Evolutionary conservation across 1,140 invertebrate species (phyloP), one percentile per base, ranked within the genome.

Genomic region (Panagrolaimus sp.): DNA sequence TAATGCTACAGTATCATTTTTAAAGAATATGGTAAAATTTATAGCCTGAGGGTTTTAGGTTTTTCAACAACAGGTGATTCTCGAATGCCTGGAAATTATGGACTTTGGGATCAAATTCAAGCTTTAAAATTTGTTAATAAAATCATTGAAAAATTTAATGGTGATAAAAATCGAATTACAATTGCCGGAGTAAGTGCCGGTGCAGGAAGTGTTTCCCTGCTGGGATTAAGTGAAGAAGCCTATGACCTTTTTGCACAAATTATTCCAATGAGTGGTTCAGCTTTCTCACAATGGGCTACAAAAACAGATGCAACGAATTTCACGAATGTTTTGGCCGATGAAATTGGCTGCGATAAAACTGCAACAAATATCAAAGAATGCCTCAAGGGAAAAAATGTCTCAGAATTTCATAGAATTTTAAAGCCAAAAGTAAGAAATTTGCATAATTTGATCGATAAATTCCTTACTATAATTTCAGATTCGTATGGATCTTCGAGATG

Each of bases 51-150:
- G 6, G 91, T 90, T 32, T 65, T 73, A 6, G 76, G 76, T 24
- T 84, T 82, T 62, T 69, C 83, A 14, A 80, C 68, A 43, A 81
- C 80, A 1, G 79, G 77, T 43, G 83, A 84, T 73, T 70, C 70
- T 5, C 73, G 58, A 17, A 52, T 72, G 21, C 78, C 81, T 15
- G 87, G 87, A 43, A 88, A 88, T 74, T 78, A 78, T 69, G 87
- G 87, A 15, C 76, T 88, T n/a, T 86, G 90, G 89, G 94, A 96
- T 85, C 92, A 94, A 85, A 88, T 90, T 0, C 75, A 93, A 78
- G 93, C 92, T 0, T 89, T 96, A 43, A 47, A 68, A 69, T 79
- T 85, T 81, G 63, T 84, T 17, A 71, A 76, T 24, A 55, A 82
- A 14, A 84, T 85, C 66, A 81, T 84, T 28, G 48, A 38, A 0